Base-by-base conservation (phyloP, 2,888 invertebrate genomes). In the Eupithecia inturbata region DNA sequence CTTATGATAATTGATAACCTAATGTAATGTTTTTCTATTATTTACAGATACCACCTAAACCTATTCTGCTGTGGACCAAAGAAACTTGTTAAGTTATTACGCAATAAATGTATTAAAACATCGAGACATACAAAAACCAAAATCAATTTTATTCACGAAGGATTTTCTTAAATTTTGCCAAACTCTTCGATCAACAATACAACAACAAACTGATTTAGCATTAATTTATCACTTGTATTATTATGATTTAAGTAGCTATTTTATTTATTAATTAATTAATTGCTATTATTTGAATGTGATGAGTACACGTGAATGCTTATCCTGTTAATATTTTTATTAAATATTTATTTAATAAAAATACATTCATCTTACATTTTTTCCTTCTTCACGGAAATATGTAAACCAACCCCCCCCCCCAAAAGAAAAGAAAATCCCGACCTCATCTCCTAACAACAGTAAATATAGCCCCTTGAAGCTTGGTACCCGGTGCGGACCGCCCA, bases 51-150 rank as follows among this genome's bases (percentile, higher is more conserved):
- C 71, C 87, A 89, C 74, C 80, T 95, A 53, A 88, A 88, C 53
- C 75, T 95, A 67, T 95, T 89, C 78, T 93, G 94, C 87, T 95
- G 95, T 84, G 95, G 95, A 89, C 93, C 95, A 91, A 95, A 95
- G 89, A 91, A 91, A 84, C 83, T 95, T 89, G 92, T 93, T 53
- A 91, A 89, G 84, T 81, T 87, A 78, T 84, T 95, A 80, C 87
- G 87, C 81, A 84, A 80, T 66, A 90, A 91, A 78, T 93, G 93
- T 83, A 90, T 87, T 82, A 76, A 85, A 71, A 83, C 86, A 68
- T 88, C 92, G 60, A 87, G 83, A 76, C 85, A 80, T 64, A 89
- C 88, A 53, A 92, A 90, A 84, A 93, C 92, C n/a, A 92, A 87
- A 76, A 87, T 94, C 75, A 87, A 89, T 33, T 92, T 94, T 78